Evolutionary conservation across 2,113 vertebrate genomes (phyloP).

Genomic region (Plestiodon gilberti): DNA sequence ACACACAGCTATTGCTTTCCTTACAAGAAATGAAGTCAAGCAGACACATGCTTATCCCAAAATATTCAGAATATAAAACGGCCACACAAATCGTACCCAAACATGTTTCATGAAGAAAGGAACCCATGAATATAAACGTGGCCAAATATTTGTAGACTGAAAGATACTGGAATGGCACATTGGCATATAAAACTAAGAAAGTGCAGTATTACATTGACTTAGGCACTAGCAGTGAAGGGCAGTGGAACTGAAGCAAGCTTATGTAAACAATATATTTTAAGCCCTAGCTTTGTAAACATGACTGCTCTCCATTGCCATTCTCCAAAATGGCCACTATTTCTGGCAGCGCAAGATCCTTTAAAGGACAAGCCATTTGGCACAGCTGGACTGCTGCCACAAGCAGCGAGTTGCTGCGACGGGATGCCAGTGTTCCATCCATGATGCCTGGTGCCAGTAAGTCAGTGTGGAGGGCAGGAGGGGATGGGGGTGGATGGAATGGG

Average conservation of each 20-base stretch:
- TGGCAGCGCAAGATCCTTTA: constrained; percentile 26
- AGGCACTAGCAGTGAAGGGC: constrained; percentile 57
- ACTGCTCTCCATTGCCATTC: constrained; percentile 30
- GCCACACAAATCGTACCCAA: constrained; percentile 51
- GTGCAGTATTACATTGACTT: constrained; percentile 44
- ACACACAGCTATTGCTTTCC: constrained; percentile 49
- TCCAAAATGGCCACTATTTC: constrained; percentile 54
- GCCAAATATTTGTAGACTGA: constrained; percentile 70
- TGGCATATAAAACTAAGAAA: constrained; percentile 64
- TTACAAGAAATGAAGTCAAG: constrained; percentile 52
- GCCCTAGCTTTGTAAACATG: constrained; percentile 48
- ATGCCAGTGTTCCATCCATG: too few relatives aligned
- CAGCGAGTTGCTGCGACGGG: too few relatives aligned
- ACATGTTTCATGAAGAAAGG: constrained; percentile 72
- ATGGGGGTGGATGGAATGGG: too few relatives aligned
- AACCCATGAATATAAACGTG: constrained; percentile 57
- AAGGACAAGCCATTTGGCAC: neutral
- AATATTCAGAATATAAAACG: constrained; percentile 29
- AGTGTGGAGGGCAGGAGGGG: too few relatives aligned
- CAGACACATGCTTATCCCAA: constrained; percentile 66
- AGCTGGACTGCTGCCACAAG: too few relatives aligned
- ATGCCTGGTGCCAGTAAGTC: too few relatives aligned
- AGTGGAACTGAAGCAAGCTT: constrained; percentile 63
- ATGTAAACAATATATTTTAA: constrained; percentile 62
- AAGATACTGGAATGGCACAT: constrained; percentile 68